A percentile compares a stretch with the other conserved stretches of the same genome.
phyloP scores from a whole-genome alignment of 2,888 invertebrate genomes.

The Syrista parreyssii region DNA sequence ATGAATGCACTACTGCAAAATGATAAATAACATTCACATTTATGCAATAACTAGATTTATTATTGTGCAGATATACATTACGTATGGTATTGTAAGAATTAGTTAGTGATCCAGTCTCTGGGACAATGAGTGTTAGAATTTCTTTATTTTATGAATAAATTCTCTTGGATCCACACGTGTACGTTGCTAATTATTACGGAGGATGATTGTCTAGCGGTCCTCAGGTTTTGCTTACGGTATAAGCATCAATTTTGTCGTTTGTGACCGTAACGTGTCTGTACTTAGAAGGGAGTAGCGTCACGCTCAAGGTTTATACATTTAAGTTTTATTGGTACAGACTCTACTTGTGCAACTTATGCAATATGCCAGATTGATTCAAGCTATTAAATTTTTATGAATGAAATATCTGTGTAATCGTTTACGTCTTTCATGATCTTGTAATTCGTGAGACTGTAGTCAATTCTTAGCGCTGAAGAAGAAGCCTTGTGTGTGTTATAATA shows the following conservation, averaged over 20 bases:
- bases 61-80: neutral
- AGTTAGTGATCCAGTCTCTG: neutral
- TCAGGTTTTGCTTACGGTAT: constrained; percentile 61
- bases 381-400: neutral
- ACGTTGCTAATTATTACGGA: constrained; percentile 57
- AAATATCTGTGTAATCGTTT: neutral
- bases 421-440: neutral
- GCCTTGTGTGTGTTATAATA: neutral
- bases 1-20: neutral
- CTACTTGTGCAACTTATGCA: neutral
- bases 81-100: neutral
- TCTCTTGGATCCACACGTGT: constrained; percentile 14
- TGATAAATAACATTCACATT: neutral
- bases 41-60: neutral
- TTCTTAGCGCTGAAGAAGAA: neutral
- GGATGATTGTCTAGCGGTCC: constrained; percentile 63
- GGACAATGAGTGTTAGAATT: neutral
- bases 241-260: constrained; percentile 58
- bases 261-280: constrained; percentile 56
- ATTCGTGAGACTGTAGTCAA: neutral
- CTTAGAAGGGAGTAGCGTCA: constrained; percentile 1
- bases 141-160: neutral
- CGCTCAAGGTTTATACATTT: neutral
- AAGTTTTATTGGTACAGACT: neutral
- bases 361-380: neutral